Percentiles rank a stretch among this genome's conserved stretches.
Evolutionary conservation across 2,113 vertebrate genomes (phyloP).

Genomic region (Arizona elegans): DNA sequence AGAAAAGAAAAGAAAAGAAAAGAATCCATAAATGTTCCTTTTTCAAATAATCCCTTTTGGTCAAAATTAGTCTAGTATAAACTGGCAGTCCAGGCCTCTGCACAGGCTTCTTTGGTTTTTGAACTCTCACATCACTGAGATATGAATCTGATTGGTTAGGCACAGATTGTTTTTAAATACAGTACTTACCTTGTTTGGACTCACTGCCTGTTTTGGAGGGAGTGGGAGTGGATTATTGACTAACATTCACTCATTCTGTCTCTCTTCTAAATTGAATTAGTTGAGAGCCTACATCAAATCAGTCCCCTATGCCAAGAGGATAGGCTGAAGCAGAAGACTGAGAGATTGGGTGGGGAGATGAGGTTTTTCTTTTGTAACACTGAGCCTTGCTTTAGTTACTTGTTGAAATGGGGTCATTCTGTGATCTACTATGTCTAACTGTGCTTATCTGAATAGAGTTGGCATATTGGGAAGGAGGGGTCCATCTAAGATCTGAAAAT

Average conservation of each 20-base stretch:
- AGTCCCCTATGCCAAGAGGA: not conserved
- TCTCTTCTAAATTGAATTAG: not conserved
- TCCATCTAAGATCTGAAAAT: not conserved
- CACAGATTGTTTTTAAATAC: not conserved
- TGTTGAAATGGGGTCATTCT: not conserved
- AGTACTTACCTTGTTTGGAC: not conserved
- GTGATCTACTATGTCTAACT: not conserved
- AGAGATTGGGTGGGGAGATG: not conserved
- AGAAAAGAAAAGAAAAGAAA: constrained; percentile 35
- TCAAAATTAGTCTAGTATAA: not conserved
- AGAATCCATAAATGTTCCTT: constrained; percentile 11
- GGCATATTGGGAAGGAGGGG: not conserved
- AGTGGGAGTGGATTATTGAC: not conserved
- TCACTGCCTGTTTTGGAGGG: not conserved
- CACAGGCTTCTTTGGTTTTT: not conserved
- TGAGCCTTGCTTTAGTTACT: not conserved
- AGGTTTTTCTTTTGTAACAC: not conserved
- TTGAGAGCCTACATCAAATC: not conserved
- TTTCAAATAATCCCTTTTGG: not conserved
- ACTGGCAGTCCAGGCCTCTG: not conserved
- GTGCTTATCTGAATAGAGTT: fast-evolving
- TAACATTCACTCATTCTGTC: not conserved
- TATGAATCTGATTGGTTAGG: not conserved
- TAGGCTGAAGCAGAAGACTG: not conserved
- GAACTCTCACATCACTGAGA: not conserved